Evolutionary conservation across 2,113 vertebrate genomes (phyloP).

Genomic region (Gopherus evgoodei): DNA sequence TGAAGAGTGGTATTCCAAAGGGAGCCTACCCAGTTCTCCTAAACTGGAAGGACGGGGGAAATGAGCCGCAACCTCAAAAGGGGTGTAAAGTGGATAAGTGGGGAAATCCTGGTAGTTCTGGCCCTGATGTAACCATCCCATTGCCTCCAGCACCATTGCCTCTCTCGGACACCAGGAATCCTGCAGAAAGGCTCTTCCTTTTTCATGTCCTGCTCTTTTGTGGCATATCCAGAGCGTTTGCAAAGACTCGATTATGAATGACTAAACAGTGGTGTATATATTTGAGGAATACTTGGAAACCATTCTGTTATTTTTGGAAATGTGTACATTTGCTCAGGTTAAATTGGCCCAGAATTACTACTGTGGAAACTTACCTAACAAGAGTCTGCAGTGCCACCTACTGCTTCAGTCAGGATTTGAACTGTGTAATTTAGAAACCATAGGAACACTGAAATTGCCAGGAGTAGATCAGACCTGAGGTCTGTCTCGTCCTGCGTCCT

Average conservation of each 20-base stretch:
- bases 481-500: background rate
- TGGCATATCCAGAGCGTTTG: slow-evolving; percentile 70
- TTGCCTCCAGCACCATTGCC: slow-evolving; percentile 3
- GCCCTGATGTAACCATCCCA: slow-evolving; percentile 65
- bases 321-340: slow-evolving; percentile 63
- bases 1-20: background rate
- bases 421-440: background rate
- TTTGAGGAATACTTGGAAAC: slow-evolving; percentile 80
- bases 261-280: slow-evolving; percentile 76
- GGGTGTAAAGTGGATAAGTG: slow-evolving; percentile 7
- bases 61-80: background rate
- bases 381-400: slow-evolving; percentile 82
- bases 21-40: slow-evolving; percentile 14
- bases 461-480: background rate
- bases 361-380: slow-evolving; percentile 39
- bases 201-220: slow-evolving; percentile 67
- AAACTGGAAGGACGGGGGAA: slow-evolving; percentile 40
- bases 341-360: slow-evolving; percentile 38
- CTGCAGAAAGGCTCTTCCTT: slow-evolving; percentile 65
- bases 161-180: slow-evolving; percentile 68
- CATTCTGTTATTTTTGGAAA: slow-evolving; percentile 80
- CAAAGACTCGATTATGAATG: slow-evolving; percentile 79
- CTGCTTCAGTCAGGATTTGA: slow-evolving; percentile 55
- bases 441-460: background rate
- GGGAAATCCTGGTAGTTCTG: slow-evolving; percentile 61